phyloP scores from a whole-genome alignment of 2,888 invertebrate genomes.

The Polyommatus iphigenia region DNA sequence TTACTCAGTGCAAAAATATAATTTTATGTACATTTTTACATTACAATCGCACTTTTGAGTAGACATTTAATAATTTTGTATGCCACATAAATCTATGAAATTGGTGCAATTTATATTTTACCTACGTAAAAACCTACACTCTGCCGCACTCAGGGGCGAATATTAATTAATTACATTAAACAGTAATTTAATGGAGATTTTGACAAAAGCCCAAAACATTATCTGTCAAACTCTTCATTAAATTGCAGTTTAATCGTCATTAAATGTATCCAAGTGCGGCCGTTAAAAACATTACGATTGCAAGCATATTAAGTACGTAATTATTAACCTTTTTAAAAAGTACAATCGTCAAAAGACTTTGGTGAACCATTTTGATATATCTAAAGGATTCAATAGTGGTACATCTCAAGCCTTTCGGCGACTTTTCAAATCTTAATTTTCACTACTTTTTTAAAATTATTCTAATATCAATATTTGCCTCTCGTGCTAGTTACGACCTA shows the following conservation, averaged over 20 bases:
- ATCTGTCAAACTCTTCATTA: too few relatives aligned
- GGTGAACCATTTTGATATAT: neutral
- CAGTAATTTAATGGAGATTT: too few relatives aligned
- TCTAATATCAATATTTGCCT: neutral
- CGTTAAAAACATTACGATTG: neutral
- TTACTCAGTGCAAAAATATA: conserved; percentile 42
- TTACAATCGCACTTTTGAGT: conserved; percentile 21
- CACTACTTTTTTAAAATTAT: neutral
- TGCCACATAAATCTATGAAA: neutral
- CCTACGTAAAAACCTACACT: neutral
- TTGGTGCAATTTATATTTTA: neutral
- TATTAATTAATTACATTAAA: too few relatives aligned
- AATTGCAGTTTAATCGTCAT: too few relatives aligned
- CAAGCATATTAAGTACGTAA: too few relatives aligned
- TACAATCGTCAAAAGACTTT: too few relatives aligned
- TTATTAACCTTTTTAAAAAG: too few relatives aligned
- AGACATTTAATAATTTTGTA: neutral
- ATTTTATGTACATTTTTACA: conserved; percentile 33
- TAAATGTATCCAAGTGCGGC: neutral
- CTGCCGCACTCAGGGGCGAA: too few relatives aligned
- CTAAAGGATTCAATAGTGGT: neutral
- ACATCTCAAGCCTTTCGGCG: neutral
- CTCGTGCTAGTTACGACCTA: neutral
- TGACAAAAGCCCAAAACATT: too few relatives aligned
- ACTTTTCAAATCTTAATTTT: neutral